A percentile compares a stretch with the other conserved stretches of the same genome.
Conservation (phyloP, 2,113 vertebrate species). For the Chrysochloris asiatica region DNA sequence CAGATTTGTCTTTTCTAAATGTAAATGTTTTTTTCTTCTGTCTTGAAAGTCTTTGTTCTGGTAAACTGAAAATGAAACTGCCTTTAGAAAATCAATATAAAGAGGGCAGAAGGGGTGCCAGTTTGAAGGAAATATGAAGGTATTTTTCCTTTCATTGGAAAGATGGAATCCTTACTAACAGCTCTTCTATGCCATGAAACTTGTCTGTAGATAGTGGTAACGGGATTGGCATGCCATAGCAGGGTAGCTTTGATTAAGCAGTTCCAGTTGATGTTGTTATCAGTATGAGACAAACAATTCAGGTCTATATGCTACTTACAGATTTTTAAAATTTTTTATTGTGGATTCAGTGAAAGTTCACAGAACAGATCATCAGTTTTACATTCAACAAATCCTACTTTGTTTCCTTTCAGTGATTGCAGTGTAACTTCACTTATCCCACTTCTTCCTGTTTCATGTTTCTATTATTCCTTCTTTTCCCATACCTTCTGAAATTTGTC, state of each 20-base stretch:
- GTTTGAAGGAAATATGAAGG: not conserved
- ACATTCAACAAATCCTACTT: too few species aligned
- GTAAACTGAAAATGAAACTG: not conserved
- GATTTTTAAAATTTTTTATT: too few species aligned
- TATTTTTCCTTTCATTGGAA: not conserved
- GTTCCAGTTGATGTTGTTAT: not conserved
- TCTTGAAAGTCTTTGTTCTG: conserved; percentile 50
- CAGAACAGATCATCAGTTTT: too few species aligned
- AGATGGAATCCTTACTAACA: not conserved
- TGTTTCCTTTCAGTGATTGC: too few species aligned
- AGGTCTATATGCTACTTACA: not conserved
- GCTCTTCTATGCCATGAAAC: not conserved
- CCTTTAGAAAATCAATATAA: not conserved
- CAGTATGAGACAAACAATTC: not conserved
- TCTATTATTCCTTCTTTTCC: too few species aligned
- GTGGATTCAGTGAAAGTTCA: too few species aligned
- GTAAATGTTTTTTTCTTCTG: not conserved
- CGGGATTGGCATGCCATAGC: not conserved
- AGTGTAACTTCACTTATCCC: too few species aligned
- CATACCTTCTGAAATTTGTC: too few species aligned
- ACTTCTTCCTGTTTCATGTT: too few species aligned
- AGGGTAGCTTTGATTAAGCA: not conserved
- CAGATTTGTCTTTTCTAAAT: conserved; percentile 54
- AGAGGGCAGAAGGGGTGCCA: not conserved
- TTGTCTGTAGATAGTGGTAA: not conserved